Base-by-base conservation (phyloP, 2,888 invertebrate species). In the Aleiodes testaceus region DNA sequence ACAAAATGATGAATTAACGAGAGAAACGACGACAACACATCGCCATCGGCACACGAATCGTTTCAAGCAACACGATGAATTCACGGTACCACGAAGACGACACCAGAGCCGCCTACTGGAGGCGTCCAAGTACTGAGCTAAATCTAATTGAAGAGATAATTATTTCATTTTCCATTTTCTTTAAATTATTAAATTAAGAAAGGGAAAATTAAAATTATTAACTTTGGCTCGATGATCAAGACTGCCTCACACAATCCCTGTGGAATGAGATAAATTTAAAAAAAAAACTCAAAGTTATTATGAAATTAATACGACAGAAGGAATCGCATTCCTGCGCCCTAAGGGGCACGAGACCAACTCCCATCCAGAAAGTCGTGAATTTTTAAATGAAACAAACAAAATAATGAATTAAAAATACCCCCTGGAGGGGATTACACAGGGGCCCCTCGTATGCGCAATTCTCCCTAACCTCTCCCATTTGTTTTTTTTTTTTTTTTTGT, bases 41-140 rank as follows among this genome's bases (percentile, higher is more conserved):
- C 87, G 84, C 73, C 84, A 83, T 75, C 85, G 86, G 77, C 86
- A 86, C 77, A 79, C 82, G 74, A 84, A 85, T 79, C 85, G 82
- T 72, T 83, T 84, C 78, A 84, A 84, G 75, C 76, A 79, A 74
- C 81, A 80, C 75, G 78, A 80, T 72, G 78, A 79, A 68, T 61
- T 68, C 42, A 67, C 78, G 64, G 72, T 72, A 59, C 77, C 80
- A 53, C 82, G 83, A 70, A 85, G 84, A 81, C 83, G 85, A 74
- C 84, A 77, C 65, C 73, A 81, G 75, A 79, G 80, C 75, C 83
- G 82, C 77, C 79, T 79, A 49, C 77, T 80, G 74, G 82, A 83
- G 80, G 80, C 83, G 76, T 81, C 77, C 79, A 85, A 85, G 78
- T 85, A 85, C 84, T 87, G 85, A 86, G 82, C 61, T 70, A 65